These are phyloP conservation scores for Pyralis farinalis DNA, from an alignment of 2,888 invertebrate species.

Conservation along the genomic window DNA sequence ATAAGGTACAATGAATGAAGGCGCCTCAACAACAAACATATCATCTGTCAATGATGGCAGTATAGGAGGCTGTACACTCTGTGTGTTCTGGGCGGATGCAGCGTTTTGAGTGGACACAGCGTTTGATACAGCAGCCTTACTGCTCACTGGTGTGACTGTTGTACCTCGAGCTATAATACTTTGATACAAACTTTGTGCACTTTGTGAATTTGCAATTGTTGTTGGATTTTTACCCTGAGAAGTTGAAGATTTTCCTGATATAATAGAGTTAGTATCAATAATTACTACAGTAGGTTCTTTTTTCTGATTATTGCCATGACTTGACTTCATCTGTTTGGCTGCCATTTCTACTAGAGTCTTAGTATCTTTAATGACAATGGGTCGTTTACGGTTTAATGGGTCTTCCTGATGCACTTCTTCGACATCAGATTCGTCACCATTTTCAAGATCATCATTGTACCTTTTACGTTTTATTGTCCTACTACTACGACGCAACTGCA, in stretches of 20 bases:
- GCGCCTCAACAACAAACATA: slow-evolving; percentile 95
- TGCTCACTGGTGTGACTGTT: slow-evolving; percentile 57
- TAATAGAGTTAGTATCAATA: slow-evolving; percentile 88
- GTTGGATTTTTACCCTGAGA: slow-evolving; percentile 56
- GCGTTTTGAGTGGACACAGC: slow-evolving; percentile 14
- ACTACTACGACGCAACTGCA: slow-evolving; percentile 52
- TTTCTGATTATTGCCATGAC: slow-evolving; percentile 55
- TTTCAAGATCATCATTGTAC: slow-evolving; percentile 75
- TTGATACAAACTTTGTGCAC: slow-evolving; percentile 84
- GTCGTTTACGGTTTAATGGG: slow-evolving; percentile 58
- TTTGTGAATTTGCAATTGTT: slow-evolving; percentile 53
- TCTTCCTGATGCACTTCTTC: slow-evolving; percentile 83
- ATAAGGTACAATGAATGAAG: slow-evolving; percentile 96
- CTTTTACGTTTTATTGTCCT: slow-evolving; percentile 75
- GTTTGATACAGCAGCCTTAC: slow-evolving; percentile 27
- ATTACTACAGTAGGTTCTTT: slow-evolving; percentile 89
- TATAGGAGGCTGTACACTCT: slow-evolving; percentile 81
- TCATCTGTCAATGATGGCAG: slow-evolving; percentile 93
- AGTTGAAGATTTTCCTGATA: slow-evolving; percentile 82
- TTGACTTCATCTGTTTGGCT: slow-evolving; percentile 65
- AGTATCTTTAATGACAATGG: slow-evolving; percentile 86
- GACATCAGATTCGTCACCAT: slow-evolving; percentile 82
- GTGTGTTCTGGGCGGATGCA: slow-evolving; percentile 29
- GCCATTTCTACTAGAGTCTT: slow-evolving; percentile 86
- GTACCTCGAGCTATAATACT: slow-evolving; percentile 64